Evolutionary conservation across 92 coral and sea anemone genomes (phyloP).

Genomic region (Isaurus tuberculatus): DNA sequence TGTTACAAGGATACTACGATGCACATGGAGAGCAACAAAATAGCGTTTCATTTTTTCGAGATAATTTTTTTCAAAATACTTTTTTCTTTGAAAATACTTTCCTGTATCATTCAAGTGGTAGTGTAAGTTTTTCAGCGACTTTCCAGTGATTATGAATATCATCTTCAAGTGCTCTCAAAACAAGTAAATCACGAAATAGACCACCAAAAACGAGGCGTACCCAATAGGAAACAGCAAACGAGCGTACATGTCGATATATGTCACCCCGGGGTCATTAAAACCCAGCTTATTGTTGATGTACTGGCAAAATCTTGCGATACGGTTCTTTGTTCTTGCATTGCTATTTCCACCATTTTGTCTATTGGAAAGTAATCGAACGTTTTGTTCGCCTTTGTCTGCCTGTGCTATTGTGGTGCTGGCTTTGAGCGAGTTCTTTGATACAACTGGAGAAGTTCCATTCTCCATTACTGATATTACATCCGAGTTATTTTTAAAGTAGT

Average conservation of each 20-base stretch:
- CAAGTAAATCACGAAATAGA: slow-evolving; percentile 78
- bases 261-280: slow-evolving; percentile 58
- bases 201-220: slow-evolving; percentile 72
- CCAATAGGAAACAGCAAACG: slow-evolving; percentile 80
- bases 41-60: too few relatives aligned
- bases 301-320: neutral
- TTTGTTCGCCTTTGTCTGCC: neutral
- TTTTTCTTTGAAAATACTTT: too few relatives aligned
- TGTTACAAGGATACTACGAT: too few relatives aligned
- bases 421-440: slow-evolving; percentile 4
- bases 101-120: too few relatives aligned
- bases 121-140: neutral
- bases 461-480: slow-evolving; percentile 64
- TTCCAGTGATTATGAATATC: too few relatives aligned
- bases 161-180: slow-evolving; percentile 4
- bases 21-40: too few relatives aligned
- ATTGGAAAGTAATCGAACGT: neutral
- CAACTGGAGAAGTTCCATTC: slow-evolving; percentile 63
- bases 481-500: slow-evolving; percentile 60
- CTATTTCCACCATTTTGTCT: neutral
- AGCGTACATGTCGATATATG: slow-evolving; percentile 82
- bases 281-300: slow-evolving; percentile 10
- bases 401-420: neutral
- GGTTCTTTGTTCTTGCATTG: neutral
- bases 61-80: neutral